Evolutionary conservation across 2,888 invertebrate species (phyloP).

Genomic region (Lithophane leautieri): DNA sequence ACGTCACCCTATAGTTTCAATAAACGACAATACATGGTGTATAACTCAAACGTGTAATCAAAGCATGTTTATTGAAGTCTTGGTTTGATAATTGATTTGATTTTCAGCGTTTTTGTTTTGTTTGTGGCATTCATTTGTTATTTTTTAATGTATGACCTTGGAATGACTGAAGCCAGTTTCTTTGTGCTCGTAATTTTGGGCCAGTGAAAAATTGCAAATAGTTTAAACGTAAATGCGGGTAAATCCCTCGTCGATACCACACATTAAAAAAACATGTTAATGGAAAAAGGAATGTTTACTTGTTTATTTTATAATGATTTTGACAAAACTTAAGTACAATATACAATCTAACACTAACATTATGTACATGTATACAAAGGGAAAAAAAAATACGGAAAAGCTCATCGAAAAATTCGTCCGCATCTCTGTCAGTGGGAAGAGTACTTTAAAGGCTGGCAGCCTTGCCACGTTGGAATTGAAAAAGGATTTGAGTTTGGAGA

Average conservation of each 20-base stretch:
- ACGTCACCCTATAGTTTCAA: constrained; percentile 61
- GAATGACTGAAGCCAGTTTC: not conserved
- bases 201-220: not conserved
- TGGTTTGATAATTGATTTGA: constrained; percentile 46
- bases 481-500: no score
- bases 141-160: not conserved
- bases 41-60: constrained; percentile 47
- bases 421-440: no score
- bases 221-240: not conserved
- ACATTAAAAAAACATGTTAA: not conserved
- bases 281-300: not conserved
- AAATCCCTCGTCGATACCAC: no score
- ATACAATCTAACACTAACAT: no score
- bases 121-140: not conserved
- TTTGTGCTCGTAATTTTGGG: not conserved
- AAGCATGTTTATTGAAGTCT: constrained; percentile 18
- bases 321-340: no score
- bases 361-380: no score
- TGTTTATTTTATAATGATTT: no score
- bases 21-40: constrained; percentile 48
- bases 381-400: no score
- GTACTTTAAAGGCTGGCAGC: no score
- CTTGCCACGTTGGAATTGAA: no score
- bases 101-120: constrained; percentile 16
- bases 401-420: no score